Evolutionary conservation across 1,140 invertebrate species (phyloP).

Genomic region (Mizuhopecten yessoensis): DNA sequence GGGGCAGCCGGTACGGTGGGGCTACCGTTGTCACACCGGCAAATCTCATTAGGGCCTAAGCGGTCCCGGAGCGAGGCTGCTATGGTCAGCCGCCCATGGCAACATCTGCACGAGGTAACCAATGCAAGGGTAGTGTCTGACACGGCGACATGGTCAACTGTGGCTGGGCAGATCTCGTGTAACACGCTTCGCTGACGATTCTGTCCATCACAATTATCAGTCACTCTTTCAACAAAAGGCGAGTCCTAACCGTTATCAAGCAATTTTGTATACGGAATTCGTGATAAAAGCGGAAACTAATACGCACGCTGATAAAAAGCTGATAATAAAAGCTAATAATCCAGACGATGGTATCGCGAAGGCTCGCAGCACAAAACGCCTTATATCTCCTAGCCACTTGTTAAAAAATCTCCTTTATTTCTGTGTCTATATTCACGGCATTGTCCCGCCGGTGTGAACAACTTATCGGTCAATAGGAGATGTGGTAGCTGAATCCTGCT

Average conservation of each 20-base stretch:
- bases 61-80: neutral
- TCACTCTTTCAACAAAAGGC: constrained; percentile 24
- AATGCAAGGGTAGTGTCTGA: neutral
- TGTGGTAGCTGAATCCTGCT: neutral
- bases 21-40: constrained; percentile 30
- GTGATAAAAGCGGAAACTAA: constrained; percentile 6
- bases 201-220: constrained; percentile 22
- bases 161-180: neutral
- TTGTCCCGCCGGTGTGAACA: neutral
- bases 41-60: neutral
- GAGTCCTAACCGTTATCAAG: constrained; percentile 27
- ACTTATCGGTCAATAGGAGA: neutral
- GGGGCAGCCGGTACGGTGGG: neutral
- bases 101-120: neutral
- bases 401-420: neutral
- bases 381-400: constrained; percentile 2
- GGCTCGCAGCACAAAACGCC: neutral
- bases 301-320: constrained; percentile 37
- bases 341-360: neutral
- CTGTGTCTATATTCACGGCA: neutral
- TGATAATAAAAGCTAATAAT: constrained; percentile 29
- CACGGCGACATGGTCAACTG: neutral
- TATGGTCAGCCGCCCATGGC: constrained; percentile 12
- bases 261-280: constrained; percentile 35
- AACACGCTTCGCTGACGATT: neutral